phyloP scores from a whole-genome alignment of 2,888 invertebrate species.

The Chloromyia formosa region DNA sequence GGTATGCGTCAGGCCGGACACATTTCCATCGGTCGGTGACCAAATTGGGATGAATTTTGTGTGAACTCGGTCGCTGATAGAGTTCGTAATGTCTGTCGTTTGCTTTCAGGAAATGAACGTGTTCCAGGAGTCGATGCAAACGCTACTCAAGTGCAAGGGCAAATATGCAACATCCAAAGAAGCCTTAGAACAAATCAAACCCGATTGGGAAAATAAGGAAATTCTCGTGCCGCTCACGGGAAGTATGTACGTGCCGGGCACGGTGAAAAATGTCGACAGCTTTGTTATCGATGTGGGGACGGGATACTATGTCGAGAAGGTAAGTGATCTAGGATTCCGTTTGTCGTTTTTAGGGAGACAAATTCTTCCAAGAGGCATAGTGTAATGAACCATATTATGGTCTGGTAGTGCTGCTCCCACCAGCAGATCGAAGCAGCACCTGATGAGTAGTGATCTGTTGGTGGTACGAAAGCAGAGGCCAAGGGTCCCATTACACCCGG shows the following conservation, averaged over 20 bases:
- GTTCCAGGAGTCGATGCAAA: constrained; percentile 89
- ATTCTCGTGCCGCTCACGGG: constrained; percentile 94
- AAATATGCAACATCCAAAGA: constrained; percentile 91
- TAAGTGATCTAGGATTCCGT: too few species aligned
- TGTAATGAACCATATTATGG: too few species aligned
- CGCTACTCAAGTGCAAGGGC: constrained; percentile 87
- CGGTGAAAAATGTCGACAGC: constrained; percentile 82
- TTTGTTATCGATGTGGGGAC: constrained; percentile 97
- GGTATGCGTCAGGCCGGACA: constrained; percentile 17
- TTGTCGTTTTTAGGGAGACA: too few species aligned
- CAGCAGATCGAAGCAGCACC: too few species aligned
- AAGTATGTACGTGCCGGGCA: constrained; percentile 97
- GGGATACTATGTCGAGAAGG: constrained; percentile 95
- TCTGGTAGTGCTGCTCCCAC: too few species aligned
- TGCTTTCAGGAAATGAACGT: constrained; percentile 79
- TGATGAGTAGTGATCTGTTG: too few species aligned
- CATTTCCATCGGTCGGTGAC: not conserved
- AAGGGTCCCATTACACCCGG: too few species aligned
- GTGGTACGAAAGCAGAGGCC: too few species aligned
- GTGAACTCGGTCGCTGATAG: too few species aligned
- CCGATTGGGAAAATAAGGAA: constrained; percentile 80
- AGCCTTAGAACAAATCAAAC: constrained; percentile 80
- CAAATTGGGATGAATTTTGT: constrained; percentile 42
- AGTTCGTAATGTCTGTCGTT: constrained; percentile 4
- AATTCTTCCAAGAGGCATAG: too few species aligned